Percentiles rank a stretch among this genome's conserved stretches.
Conservation (phyloP, 92 coral and sea anemone genomes). For the Phenganax marumi region DNA sequence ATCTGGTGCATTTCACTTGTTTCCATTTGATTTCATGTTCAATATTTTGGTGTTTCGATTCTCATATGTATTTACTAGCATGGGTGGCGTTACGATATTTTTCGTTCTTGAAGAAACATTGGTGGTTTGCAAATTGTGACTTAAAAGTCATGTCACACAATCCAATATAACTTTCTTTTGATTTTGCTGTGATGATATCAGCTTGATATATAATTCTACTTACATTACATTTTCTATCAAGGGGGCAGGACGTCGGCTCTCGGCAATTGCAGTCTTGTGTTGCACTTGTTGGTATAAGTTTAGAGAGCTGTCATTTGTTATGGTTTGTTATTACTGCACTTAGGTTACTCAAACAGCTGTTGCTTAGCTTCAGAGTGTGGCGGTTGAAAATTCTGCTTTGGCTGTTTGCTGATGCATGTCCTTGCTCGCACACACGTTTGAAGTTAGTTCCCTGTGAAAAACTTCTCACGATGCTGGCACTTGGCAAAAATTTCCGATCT, state of each 20-base stretch:
- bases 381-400: neutral
- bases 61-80: neutral
- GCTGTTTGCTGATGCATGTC: neutral
- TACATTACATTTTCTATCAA: neutral
- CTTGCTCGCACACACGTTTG: neutral
- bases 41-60: neutral
- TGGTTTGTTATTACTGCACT: neutral
- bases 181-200: neutral
- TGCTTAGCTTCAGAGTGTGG: neutral
- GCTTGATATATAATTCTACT: neutral
- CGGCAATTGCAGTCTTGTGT: constrained; percentile 1
- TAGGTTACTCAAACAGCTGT: neutral
- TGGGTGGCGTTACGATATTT: neutral
- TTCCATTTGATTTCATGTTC: constrained; percentile 46
- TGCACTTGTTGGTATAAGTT: neutral
- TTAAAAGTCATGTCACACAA: neutral
- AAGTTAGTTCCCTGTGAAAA: too few relatives aligned
- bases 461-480: too few relatives aligned
- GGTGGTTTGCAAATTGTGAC: neutral
- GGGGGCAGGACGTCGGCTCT: neutral
- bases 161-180: neutral
- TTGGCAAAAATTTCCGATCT: too few relatives aligned
- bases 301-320: neutral
- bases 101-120: neutral
- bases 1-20: constrained; percentile 33